phyloP scores from a whole-genome alignment of 2,113 vertebrate genomes.

The Platycercus adscitus region DNA sequence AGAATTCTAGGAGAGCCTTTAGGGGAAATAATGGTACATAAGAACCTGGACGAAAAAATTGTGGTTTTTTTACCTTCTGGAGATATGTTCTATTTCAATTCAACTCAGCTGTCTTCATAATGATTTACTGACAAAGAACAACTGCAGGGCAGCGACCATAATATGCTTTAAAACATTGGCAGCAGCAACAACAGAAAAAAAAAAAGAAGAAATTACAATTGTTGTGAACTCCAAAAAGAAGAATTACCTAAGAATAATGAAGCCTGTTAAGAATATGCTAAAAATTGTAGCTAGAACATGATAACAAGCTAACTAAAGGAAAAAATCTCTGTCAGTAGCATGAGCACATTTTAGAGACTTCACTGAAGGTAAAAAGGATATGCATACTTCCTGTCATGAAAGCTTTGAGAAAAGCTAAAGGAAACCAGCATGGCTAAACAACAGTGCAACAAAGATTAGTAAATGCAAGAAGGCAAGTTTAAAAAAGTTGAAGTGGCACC shows the following conservation, averaged over 20 bases:
- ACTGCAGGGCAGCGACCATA: neutral
- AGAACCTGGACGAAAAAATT: neutral
- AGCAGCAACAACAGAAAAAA: neutral
- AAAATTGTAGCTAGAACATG: neutral
- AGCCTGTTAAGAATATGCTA: neutral
- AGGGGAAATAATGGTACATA: neutral
- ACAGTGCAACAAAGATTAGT: neutral
- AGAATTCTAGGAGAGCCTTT: neutral
- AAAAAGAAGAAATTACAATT: neutral
- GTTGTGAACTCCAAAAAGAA: neutral
- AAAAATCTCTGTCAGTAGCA: neutral
- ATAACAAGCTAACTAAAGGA: neutral
- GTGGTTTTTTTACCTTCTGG: neutral
- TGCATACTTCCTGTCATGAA: constrained; percentile 32
- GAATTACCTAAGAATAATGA: neutral
- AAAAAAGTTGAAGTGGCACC: neutral
- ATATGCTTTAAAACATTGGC: neutral
- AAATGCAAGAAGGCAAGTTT: neutral
- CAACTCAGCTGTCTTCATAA: neutral
- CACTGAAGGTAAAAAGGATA: constrained; percentile 25
- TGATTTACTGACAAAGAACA: neutral
- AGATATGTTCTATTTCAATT: neutral
- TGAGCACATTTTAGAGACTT: neutral
- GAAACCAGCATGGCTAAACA: constrained; percentile 36
- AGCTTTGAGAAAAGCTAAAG: constrained; percentile 39